These are phyloP conservation scores for Spermophilus dauricus DNA, from an alignment of 2,113 vertebrate species.

Conservation along the genomic window DNA sequence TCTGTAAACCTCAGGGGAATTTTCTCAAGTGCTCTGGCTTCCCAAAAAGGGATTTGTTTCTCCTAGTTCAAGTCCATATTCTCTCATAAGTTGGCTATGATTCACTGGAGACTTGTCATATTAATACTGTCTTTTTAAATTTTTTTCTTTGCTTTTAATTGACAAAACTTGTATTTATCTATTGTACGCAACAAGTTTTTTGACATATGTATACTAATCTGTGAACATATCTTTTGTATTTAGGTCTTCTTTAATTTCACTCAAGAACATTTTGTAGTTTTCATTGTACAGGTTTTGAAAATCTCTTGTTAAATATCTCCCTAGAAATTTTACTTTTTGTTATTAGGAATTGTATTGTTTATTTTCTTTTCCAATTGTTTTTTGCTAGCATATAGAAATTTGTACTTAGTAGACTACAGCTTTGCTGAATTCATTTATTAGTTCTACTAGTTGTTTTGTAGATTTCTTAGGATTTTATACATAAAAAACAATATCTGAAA, in stretches of 20 bases:
- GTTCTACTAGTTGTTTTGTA: neutral
- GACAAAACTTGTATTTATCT: neutral
- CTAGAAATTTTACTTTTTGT: conserved; percentile 11
- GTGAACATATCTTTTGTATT: neutral
- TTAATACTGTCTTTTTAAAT: neutral
- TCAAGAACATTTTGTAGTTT: neutral
- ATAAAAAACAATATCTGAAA: conserved; percentile 12
- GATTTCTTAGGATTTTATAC: neutral
- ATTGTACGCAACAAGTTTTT: neutral
- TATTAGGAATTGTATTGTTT: neutral
- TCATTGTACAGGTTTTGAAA: neutral
- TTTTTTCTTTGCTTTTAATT: neutral
- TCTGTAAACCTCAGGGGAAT: neutral
- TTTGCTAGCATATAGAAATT: neutral
- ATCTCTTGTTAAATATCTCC: conserved; percentile 3
- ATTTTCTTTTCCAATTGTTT: conserved; percentile 43
- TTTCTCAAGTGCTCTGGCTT: neutral
- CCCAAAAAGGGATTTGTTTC: neutral
- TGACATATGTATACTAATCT: neutral
- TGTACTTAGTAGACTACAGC: neutral
- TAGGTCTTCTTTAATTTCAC: neutral
- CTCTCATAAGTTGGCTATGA: neutral
- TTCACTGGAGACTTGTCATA: neutral
- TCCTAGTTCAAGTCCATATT: neutral
- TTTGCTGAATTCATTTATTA: conserved; percentile 10